Evolutionary conservation across 2,113 vertebrate species (phyloP), one percentile per base, ranked within the genome.

Genomic region (Apteryx mantelli): DNA sequence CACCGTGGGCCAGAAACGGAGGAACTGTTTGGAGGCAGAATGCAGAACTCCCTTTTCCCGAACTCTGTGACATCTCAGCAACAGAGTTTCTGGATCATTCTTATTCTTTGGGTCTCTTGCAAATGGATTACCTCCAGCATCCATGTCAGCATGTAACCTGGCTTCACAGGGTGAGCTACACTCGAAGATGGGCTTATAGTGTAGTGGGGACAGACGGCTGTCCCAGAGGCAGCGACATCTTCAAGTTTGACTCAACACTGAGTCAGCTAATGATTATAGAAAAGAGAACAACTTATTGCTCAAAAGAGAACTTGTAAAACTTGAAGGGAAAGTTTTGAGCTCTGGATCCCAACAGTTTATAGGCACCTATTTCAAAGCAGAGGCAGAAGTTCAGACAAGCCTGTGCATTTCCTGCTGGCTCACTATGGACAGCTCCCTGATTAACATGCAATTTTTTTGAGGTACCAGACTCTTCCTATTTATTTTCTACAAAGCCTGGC

Each of bases 371-470:
- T 38, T 78, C 21, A 76, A 91, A 56, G 5, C 4, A 68, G 25
- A 89, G 21, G 6, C 42, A 44, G 18, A n/a, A 53, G 13, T 52
- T 82, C 64, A 74, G 36, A 4, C 2, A 55, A 6, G 5, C 69
- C 14, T 5, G 66, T 70, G 26, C 5, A 79, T 84, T 86, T 89
- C 7, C 20, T 52, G 25, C 19, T 73, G n/a, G 36, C 18, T 73
- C 48, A 52, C 16, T 52, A 17, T n/a, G 48, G 28, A 20, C 20
- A 2, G 2, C 15, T 61, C 32, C 53, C 11, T 53, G 34, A 70
- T 24, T 78, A 58, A 21, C 2, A 6, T 13, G 12, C 7, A 11
- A 48, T 74, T 74, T 13, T n/a, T 0, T 1, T 2, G 4, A 5
- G 13, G 3, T 4, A 66, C 12, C 12, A 79, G 36, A 76, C 7